Conservation (phyloP, 1,140 invertebrate genomes). For the Brachionus manjavacas region DNA sequence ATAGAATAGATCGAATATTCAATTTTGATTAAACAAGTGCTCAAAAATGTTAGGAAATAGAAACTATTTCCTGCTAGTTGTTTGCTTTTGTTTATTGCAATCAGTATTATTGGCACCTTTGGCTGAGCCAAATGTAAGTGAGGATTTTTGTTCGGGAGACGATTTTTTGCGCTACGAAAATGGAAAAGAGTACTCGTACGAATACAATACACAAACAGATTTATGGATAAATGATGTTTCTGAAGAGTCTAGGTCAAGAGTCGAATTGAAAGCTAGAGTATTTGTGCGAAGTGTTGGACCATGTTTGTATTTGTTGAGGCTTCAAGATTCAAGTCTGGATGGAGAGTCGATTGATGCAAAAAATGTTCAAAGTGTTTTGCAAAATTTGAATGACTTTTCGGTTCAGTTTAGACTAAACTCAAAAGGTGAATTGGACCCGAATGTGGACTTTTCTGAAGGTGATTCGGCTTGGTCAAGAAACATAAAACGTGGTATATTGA, state of each 20-base stretch:
- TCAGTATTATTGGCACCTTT: not conserved
- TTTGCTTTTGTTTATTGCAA: not conserved
- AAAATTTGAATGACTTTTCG: not conserved
- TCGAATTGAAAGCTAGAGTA: slow-evolving; percentile 26
- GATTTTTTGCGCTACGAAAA: not conserved
- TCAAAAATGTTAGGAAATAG: slow-evolving; percentile 10
- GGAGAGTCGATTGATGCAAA: slow-evolving; percentile 18
- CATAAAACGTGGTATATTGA: slow-evolving; percentile 37
- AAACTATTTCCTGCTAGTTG: slow-evolving; percentile 16
- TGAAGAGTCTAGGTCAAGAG: slow-evolving; percentile 2
- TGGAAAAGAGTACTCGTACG: slow-evolving; percentile 27
- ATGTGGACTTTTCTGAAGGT: slow-evolving; percentile 18
- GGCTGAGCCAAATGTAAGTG: not conserved
- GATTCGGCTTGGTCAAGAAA: slow-evolving; percentile 37
- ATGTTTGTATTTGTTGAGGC: slow-evolving; percentile 34
- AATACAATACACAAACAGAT: not conserved
- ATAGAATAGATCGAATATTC: not conserved
- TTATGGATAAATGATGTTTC: slow-evolving; percentile 42
- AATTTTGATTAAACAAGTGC: not conserved
- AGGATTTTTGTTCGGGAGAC: not conserved
- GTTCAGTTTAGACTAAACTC: slow-evolving; percentile 35
- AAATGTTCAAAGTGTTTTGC: not conserved
- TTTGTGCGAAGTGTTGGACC: not conserved
- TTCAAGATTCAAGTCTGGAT: not conserved
- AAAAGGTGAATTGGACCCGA: slow-evolving; percentile 22